Conservation (phyloP, 2,797 vertebrate species). For the Buphagus erythrorhynchus region DNA sequence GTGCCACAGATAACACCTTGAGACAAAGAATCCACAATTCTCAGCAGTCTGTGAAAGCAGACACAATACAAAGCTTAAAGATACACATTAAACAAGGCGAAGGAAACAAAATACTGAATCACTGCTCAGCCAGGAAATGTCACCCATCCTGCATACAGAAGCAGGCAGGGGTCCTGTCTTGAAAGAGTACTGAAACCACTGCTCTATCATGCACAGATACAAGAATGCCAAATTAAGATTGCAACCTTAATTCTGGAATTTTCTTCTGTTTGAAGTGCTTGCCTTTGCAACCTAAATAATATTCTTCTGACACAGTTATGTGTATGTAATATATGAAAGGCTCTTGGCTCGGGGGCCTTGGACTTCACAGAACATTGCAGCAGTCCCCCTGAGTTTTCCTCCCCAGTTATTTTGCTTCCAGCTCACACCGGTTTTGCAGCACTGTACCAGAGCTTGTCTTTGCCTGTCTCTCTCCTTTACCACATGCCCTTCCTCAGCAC, state of each 20-base stretch:
- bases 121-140: not conserved
- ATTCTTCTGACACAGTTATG: constrained; percentile 7
- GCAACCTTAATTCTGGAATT: constrained; percentile 24
- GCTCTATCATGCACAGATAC: not conserved
- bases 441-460: not conserved
- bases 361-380: constrained; percentile 44
- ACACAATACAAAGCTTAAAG: not conserved
- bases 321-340: not conserved
- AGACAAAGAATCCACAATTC: not conserved
- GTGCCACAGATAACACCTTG: not conserved
- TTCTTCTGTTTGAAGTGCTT: constrained; percentile 34
- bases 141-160: not conserved
- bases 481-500: not conserved
- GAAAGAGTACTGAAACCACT: not conserved
- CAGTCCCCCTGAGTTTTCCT: constrained; percentile 26
- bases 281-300: constrained; percentile 48
- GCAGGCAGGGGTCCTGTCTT: not conserved
- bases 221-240: constrained; percentile 11
- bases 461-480: not conserved
- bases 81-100: not conserved
- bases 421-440: not conserved
- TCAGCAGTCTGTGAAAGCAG: not conserved
- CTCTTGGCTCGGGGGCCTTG: constrained; percentile 10
- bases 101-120: constrained; percentile 16
- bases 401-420: not conserved